phyloP scores from a whole-genome alignment of 2,113 vertebrate species.

The Chauna torquata region DNA sequence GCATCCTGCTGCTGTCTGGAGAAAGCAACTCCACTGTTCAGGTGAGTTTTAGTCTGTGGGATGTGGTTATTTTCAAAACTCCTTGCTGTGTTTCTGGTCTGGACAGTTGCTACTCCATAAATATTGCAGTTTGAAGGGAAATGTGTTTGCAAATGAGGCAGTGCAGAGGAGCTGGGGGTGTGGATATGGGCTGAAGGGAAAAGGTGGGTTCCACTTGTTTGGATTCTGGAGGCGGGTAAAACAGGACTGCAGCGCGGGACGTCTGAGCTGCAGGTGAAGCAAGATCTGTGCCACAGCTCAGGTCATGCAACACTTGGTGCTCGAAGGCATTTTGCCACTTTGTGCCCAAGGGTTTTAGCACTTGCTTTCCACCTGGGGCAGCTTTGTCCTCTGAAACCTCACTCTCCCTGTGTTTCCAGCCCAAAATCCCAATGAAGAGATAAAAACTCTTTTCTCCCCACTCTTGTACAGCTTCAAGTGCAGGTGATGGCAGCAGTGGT shows the following conservation, averaged over 20 bases:
- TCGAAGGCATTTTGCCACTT: not conserved
- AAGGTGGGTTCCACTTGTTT: not conserved
- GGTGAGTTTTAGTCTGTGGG: not conserved
- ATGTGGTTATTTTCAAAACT: not conserved
- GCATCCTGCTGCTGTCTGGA: not conserved
- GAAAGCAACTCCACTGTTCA: not conserved
- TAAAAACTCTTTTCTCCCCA: not conserved
- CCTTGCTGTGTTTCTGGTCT: too few relatives aligned
- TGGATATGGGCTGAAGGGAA: not conserved
- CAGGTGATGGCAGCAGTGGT: rapidly evolving
- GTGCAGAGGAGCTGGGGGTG: not conserved
- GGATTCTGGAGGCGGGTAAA: not conserved
- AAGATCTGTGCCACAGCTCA: not conserved
- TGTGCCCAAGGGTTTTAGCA: not conserved
- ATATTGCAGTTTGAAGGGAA: not conserved
- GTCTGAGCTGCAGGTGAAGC: not conserved
- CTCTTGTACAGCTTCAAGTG: not conserved
- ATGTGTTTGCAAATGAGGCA: not conserved
- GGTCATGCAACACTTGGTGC: too few relatives aligned
- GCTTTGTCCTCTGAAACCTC: not conserved
- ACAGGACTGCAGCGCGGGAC: rapidly evolving
- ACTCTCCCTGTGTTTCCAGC: not conserved
- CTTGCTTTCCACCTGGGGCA: not conserved
- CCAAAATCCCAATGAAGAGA: not conserved
- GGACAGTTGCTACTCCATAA: not conserved